A percentile compares a stretch with the other conserved stretches of the same genome.
phyloP scores from a whole-genome alignment of 2,797 vertebrate species.

The Clamator glandarius region DNA sequence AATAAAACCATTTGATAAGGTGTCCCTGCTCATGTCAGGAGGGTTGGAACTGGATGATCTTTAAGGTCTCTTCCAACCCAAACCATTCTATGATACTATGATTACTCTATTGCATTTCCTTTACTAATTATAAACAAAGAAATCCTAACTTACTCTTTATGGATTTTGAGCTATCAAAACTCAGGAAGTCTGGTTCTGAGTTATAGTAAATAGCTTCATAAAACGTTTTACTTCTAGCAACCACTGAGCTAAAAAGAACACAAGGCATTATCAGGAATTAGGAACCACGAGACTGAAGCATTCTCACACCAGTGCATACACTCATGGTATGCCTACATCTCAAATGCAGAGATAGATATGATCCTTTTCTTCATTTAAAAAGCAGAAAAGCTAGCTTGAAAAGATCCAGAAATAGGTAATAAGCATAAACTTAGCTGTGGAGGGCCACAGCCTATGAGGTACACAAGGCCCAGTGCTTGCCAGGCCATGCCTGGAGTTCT shows the following conservation, averaged over 20 bases:
- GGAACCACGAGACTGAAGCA: background rate
- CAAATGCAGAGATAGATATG: background rate
- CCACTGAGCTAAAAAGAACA: background rate
- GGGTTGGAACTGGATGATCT: too few relatives aligned
- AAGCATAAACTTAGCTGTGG: background rate
- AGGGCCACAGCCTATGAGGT: accelerated
- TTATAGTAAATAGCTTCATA: background rate
- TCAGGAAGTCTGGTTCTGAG: background rate
- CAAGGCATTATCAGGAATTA: background rate
- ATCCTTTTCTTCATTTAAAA: background rate
- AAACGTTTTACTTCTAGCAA: background rate
- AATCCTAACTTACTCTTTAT: background rate
- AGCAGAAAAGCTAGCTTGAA: background rate
- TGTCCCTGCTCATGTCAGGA: too few relatives aligned
- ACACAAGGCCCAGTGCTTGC: background rate
- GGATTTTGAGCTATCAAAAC: background rate
- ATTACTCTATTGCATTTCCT: background rate
- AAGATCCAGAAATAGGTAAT: background rate
- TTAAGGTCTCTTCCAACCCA: too few relatives aligned
- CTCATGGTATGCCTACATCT: background rate
- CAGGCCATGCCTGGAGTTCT: too few relatives aligned
- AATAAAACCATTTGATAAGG: background rate
- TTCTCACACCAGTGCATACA: background rate
- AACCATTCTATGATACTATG: too few relatives aligned
- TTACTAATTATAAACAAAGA: background rate